Evolutionary conservation across 1,140 invertebrate species (phyloP), one percentile per base, ranked within the genome.

Genomic region (Diprion similis): DNA sequence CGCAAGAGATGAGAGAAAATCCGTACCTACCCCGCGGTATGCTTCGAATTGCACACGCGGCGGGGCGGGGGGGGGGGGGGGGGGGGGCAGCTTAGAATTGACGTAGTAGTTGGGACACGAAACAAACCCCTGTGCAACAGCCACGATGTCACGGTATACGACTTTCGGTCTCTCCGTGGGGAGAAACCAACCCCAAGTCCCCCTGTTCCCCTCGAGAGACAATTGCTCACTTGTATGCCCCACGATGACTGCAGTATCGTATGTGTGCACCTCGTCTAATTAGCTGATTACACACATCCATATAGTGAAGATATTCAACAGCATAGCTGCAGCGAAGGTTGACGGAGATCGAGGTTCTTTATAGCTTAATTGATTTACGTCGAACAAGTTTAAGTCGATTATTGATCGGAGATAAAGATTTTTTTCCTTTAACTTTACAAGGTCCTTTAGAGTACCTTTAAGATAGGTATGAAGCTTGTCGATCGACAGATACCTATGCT

Each of bases 1-100:
- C 46, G 71, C 59, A 51, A 66, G 46, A 71, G 70, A 77, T 64
- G 17, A 64, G 17, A 15, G 59, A 64, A 64, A 15, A 0, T 64
- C 59, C 59, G 59, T 64, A 64, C 59, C 59, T 15, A 64, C 13
- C 13, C 59, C 13, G 17, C 13, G 17, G 59, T 18, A 17, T 64
- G 59, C 13, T 15, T 18, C 17, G 17, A 64, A 64, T 4, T 64
- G 59, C 15, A 64, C 19, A 24, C 66, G 72, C 68, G 66, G 18
- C n/a, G n/a, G 45, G 13, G 47, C 47, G 69, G 70, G n/a, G 46
- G 51, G 11, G 48, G 11, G 66, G 18, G 13, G n/a, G 45, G 13
- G 47, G 46, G 69, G 70, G 11, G 48, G 11, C 13, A 19, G 74
- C 68, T 64, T 45, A 37, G 66, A 51, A 37, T 37, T 37, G 24